Percentiles rank a stretch among this genome's conserved stretches.
Conservation (phyloP, 2,888 invertebrate species). For the Trachelus stipa region DNA sequence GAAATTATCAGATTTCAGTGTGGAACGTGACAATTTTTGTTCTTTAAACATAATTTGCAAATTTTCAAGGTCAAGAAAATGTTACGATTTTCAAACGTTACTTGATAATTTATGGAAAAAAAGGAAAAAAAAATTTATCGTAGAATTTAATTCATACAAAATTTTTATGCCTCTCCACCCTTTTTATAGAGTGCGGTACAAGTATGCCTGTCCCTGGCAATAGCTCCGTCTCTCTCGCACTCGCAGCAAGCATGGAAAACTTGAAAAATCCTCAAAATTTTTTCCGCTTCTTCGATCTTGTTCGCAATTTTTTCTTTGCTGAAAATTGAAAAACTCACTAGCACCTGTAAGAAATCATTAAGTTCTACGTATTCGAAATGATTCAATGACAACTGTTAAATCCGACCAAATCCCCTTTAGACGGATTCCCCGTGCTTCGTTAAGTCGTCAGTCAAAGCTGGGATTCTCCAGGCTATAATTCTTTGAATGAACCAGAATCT, state of each 20-base stretch:
- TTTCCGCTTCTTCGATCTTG: no score
- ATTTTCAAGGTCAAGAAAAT: not conserved
- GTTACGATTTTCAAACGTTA: not conserved
- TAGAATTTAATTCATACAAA: not conserved
- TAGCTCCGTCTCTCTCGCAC: no score
- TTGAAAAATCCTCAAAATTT: no score
- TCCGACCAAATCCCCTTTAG: not conserved
- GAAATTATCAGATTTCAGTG: not conserved
- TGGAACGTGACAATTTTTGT: not conserved
- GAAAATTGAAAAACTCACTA: not conserved
- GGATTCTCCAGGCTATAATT: not conserved
- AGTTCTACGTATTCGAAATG: not conserved
- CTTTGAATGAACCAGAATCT: not conserved
- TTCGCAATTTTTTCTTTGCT: no score
- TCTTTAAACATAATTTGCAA: not conserved
- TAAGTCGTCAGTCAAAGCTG: not conserved
- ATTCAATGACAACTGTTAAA: not conserved
- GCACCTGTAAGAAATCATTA: not conserved
- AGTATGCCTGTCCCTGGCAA: no score
- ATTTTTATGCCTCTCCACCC: not conserved
- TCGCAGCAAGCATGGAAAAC: no score
- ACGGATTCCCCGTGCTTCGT: not conserved
- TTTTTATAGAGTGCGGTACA: no score
- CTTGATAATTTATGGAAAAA: not conserved
- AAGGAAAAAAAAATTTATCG: no score